These are phyloP conservation scores for Gallinago stenura DNA, from an alignment of 2,797 vertebrate species.

Conservation along the genomic window DNA sequence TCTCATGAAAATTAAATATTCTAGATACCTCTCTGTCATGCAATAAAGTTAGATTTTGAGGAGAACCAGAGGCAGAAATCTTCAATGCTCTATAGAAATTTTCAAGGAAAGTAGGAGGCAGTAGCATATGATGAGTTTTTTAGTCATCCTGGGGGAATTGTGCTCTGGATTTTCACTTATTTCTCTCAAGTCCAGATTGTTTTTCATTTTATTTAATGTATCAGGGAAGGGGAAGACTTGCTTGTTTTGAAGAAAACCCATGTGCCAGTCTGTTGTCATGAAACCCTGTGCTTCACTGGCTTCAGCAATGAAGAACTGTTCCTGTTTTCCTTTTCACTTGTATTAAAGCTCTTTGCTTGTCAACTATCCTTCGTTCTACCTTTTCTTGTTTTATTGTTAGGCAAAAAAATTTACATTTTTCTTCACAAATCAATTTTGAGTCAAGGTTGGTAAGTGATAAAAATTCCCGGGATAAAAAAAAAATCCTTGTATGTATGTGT, in stretches of 20 bases:
- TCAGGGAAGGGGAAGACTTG: not conserved
- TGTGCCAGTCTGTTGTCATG: not conserved
- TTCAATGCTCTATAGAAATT: not conserved
- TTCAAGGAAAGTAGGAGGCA: not conserved
- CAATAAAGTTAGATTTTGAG: not conserved
- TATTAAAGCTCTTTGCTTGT: not conserved
- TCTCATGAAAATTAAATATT: not conserved
- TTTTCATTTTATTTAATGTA: not conserved
- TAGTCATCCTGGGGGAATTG: not conserved
- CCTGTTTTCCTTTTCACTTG: not conserved
- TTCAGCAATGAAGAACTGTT: not conserved
- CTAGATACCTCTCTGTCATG: not conserved
- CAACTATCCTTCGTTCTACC: not conserved
- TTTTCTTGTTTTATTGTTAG: not conserved
- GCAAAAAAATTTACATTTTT: not conserved
- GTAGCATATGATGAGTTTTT: not conserved
- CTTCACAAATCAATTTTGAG: not conserved
- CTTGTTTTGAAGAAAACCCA: not conserved
- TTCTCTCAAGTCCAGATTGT: not conserved
- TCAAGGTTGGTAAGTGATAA: slow-evolving; percentile 1
- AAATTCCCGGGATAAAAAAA: not conserved
- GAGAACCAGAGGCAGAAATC: not conserved
- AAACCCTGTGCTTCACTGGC: not conserved
- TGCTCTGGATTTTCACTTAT: not conserved
- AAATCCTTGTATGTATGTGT: not conserved